Percentiles rank a stretch among this genome's conserved stretches.
Evolutionary conservation across 2,888 invertebrate species (phyloP).

Genomic region (Zele albiditarsus): DNA sequence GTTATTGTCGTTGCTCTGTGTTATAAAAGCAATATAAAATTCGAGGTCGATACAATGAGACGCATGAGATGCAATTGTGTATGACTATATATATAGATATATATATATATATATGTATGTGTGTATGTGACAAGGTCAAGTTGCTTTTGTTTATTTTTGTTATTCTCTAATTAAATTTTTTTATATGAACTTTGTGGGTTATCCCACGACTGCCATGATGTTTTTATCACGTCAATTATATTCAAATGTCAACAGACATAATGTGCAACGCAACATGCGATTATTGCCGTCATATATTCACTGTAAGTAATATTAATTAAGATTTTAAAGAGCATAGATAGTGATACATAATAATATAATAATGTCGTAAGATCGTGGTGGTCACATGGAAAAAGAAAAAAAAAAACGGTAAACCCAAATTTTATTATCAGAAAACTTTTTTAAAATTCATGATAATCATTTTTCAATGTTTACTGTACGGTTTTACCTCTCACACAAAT

Average conservation of each 20-base stretch:
- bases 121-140: slow-evolving; percentile 29
- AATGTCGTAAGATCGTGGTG: background rate
- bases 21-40: background rate
- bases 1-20: slow-evolving; percentile 1
- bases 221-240: background rate
- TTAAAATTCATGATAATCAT: background rate
- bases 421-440: background rate
- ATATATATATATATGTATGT: too few relatives aligned
- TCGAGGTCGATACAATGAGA: slow-evolving; percentile 20
- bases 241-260: background rate
- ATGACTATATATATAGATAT: too few relatives aligned
- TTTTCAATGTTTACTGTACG: background rate
- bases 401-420: background rate
- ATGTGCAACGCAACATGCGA: background rate
- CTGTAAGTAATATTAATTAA: background rate
- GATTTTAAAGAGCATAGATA: background rate
- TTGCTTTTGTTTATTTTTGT: slow-evolving; percentile 22
- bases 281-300: background rate
- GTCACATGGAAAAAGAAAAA: too few relatives aligned
- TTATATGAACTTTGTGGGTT: background rate
- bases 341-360: background rate
- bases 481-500: background rate
- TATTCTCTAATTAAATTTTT: background rate
- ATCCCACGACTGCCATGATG: background rate
- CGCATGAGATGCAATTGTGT: background rate